Evolutionary conservation across 2,888 invertebrate species (phyloP), one percentile per base, ranked within the genome.

Genomic region (Cephonodes hylas): DNA sequence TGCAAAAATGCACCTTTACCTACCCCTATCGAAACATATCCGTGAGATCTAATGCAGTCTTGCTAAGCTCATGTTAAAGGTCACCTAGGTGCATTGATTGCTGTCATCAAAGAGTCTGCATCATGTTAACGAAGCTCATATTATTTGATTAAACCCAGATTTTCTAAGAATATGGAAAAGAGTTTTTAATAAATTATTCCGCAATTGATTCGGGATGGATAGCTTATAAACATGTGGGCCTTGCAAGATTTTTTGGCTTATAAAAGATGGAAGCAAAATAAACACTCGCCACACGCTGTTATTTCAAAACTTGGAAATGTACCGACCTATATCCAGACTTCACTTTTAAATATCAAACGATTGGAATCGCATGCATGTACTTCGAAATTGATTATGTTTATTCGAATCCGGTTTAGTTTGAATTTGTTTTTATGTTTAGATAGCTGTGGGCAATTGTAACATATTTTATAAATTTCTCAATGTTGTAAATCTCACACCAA

Each of bases 201-300:
- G 20, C 18, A 31, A 20, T 53, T 53, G 27, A 18, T 20, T 53
- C 8, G 18, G 53, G 60, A 60, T 60, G 27, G 48, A 53, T 60
- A 42, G 38, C 27, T 53, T 60, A 42, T 42, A 60, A 59, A 46
- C 59, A 45, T 15, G 15, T 18, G 27, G 18, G 27, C 18, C 31
- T 27, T 18, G 53, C 31, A 27, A 53, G 27, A 53, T 31, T 46
- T 27, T 48, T 53, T 53, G 53, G 53, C 53, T 10, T 53, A 25
- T 45, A 48, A 25, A 53, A 53, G 18, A 27, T 53, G 3, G 53
- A 20, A n/a, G 10, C 6, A 53, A 53, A 53, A 53, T 53, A 53
- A 53, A 53, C 53, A 53, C 6, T 15, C 18, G 4, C 1, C 27
- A 8, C 0, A 18, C 10, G 31, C 46, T 46, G 23, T 46, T 46